Evolutionary conservation across 2,888 invertebrate species (phyloP).

Genomic region (Syrphus vitripennis): DNA sequence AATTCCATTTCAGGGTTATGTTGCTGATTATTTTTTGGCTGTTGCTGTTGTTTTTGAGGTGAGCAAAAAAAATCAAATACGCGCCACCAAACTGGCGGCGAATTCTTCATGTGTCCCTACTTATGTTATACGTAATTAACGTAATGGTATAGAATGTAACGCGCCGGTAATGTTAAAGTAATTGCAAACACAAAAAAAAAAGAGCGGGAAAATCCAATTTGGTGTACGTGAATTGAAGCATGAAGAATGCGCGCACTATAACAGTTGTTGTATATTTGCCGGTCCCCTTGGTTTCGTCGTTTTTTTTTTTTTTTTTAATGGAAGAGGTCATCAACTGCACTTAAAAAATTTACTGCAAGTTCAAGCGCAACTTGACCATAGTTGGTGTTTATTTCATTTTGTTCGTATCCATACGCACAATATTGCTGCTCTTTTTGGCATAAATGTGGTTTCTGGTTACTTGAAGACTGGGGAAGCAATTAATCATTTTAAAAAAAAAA

Average conservation of each 20-base stretch:
- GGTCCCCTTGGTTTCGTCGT: background rate
- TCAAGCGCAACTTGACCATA: constrained; percentile 55
- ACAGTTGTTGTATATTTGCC: constrained; percentile 15
- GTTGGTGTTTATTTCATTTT: background rate
- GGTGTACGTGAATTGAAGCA: constrained; percentile 49
- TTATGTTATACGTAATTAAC: background rate
- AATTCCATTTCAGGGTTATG: constrained; percentile 74
- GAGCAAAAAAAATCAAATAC: constrained; percentile 7
- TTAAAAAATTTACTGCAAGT: constrained; percentile 47
- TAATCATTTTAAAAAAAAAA: constrained; percentile 39
- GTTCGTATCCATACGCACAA: constrained; percentile 6
- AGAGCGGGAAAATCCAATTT: constrained; percentile 55
- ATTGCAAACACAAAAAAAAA: background rate
- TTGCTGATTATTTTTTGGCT: constrained; percentile 13
- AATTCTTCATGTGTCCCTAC: constrained; percentile 18
- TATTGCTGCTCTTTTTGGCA: background rate
- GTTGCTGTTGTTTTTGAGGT: background rate
- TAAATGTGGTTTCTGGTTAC: constrained; percentile 4
- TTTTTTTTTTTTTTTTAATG: background rate
- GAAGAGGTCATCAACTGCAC: constrained; percentile 8
- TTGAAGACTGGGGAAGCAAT: constrained; percentile 49
- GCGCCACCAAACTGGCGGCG: constrained; percentile 34
- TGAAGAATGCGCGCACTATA: constrained; percentile 40
- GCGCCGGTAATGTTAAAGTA: constrained; percentile 14
- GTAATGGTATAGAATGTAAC: background rate